Evolutionary conservation across 2,888 invertebrate genomes (phyloP), one percentile per base, ranked within the genome.

Genomic region (Brenthis ino): DNA sequence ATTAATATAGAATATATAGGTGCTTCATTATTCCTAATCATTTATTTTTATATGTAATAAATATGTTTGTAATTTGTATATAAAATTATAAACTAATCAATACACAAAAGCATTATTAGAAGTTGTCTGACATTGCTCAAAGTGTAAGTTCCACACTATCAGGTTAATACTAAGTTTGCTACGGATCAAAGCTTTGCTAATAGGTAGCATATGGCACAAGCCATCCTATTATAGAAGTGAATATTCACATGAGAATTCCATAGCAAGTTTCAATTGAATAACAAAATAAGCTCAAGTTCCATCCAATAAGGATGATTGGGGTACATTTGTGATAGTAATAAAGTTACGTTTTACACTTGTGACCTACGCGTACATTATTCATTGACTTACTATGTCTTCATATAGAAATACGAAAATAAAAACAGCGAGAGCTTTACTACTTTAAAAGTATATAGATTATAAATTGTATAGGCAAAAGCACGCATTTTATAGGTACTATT

Each of bases 181-280:
- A 53, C n/a, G 64, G 60, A 66, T 69, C 69, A 64, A 66, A 66
- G 57, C 20, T 64, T 58, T 60, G 51, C 48, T 54, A 57, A 48
- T 65, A 70, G 57, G 50, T 53, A 51, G 63, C 57, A 65, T 58
- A 55, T 68, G 63, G 57, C 5, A 47, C 54, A 37, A 65, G 51
- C 43, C n/a, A 43, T 61, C 12, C 33, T 64, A 64, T 58, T 64
- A 51, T 63, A 57, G 50, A 61, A 53, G 12, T 37, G 33, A 43
- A 67, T 61, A 37, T 24, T 56, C 20, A 55, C 8, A 24, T 20
- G 20, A 50, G 37, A 48, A 61, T 51, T 68, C 65, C 20, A 64
- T 28, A 11, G 50, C 37, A 63, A 63, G 11, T 63, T 54, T 63
- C 20, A 20, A 54, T 67, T 53, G 58, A 58, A 60, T 66, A 66